These are phyloP conservation scores for Channa maculata DNA, from an alignment of 2,113 vertebrate genomes.

Conservation along the genomic window DNA sequence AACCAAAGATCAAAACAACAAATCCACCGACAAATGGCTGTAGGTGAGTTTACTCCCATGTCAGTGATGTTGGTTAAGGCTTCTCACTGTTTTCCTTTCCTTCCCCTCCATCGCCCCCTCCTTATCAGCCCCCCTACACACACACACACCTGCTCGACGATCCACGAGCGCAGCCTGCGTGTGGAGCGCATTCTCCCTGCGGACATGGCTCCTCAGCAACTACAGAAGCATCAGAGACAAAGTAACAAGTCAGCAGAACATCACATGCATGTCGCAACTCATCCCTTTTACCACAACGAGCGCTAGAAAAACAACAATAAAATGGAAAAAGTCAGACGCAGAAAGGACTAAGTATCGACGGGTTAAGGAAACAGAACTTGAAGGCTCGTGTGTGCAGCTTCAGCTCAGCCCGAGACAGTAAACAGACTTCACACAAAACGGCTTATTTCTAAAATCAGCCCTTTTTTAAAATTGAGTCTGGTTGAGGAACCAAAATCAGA, in stretches of 20 bases:
- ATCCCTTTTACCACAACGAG: too few relatives aligned
- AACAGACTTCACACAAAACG: background rate
- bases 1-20: too few relatives aligned
- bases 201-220: constrained; percentile 74
- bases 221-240: background rate
- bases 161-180: constrained; percentile 88
- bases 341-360: background rate
- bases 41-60: too few relatives aligned
- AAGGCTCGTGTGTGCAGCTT: background rate
- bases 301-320: background rate
- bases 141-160: constrained; percentile 85
- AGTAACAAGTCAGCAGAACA: background rate
- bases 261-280: background rate
- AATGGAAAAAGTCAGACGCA: background rate
- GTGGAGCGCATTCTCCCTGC: constrained; percentile 80
- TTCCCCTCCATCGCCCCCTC: background rate
- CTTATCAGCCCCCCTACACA: background rate
- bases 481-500: background rate
- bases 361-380: background rate
- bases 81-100: background rate
- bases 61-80: too few relatives aligned
- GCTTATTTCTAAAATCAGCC: accelerated
- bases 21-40: too few relatives aligned
- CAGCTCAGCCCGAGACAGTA: accelerated
- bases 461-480: background rate